phyloP scores from a whole-genome alignment of 2,113 vertebrate species.

The Candoia aspera region DNA sequence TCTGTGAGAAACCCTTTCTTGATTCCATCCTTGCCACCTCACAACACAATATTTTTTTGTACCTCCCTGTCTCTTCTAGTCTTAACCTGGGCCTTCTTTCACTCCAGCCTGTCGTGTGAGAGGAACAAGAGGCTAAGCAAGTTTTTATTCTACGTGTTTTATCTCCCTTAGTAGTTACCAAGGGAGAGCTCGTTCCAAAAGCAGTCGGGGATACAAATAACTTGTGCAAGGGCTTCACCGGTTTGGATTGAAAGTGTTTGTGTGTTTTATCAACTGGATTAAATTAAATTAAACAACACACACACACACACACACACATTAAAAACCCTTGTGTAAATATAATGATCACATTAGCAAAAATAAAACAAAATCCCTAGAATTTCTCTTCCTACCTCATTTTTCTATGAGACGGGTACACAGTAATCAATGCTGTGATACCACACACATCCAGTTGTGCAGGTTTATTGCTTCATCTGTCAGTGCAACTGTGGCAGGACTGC shows the following conservation, averaged over 20 bases:
- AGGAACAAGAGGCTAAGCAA: neutral
- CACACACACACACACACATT: too few species aligned
- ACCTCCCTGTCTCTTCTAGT: neutral
- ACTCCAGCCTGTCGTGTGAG: neutral
- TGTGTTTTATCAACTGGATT: neutral
- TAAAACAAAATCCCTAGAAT: neutral
- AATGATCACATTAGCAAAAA: neutral
- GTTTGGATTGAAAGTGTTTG: neutral
- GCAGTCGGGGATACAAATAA: neutral
- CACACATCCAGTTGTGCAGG: neutral
- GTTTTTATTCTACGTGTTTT: neutral
- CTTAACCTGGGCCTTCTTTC: neutral
- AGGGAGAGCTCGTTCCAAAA: neutral
- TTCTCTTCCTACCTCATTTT: neutral
- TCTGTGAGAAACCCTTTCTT: neutral
- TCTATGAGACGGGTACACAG: neutral
- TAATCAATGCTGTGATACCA: neutral
- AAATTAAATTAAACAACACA: neutral
- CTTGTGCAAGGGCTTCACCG: neutral
- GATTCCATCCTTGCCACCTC: neutral
- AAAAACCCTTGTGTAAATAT: neutral
- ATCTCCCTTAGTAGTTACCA: neutral
- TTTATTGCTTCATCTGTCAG: neutral
- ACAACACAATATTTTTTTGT: neutral
- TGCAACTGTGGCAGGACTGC: neutral